phyloP scores from a whole-genome alignment of 1,140 invertebrate species.

The Drosophila trapezifrons region DNA sequence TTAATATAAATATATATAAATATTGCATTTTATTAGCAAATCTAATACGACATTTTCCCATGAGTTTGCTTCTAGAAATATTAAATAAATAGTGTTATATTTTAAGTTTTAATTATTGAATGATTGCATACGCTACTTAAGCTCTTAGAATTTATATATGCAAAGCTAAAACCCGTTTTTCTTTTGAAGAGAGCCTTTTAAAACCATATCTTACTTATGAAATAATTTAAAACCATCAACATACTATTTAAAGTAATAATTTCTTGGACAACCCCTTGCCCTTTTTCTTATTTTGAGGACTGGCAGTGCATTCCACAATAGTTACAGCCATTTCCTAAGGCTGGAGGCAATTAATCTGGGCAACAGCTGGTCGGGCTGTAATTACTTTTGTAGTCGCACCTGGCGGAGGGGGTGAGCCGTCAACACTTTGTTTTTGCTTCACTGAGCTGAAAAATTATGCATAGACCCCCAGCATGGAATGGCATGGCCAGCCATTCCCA shows the following conservation, averaged over 20 bases:
- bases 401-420: constrained; percentile 24
- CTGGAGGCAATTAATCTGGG: constrained; percentile 66
- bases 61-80: background rate
- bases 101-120: background rate
- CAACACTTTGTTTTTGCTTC: constrained; percentile 64
- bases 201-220: too few species aligned
- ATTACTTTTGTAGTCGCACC: constrained; percentile 67
- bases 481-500: background rate
- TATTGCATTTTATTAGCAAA: too few species aligned
- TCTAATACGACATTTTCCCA: too few species aligned
- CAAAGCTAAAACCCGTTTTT: background rate
- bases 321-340: constrained; percentile 15
- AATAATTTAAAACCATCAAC: background rate
- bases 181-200: too few species aligned
- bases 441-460: constrained; percentile 78
- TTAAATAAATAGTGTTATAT: background rate
- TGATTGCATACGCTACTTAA: too few species aligned
- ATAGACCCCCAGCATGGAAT: constrained; percentile 32
- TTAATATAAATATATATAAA: too few species aligned
- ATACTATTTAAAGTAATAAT: background rate
- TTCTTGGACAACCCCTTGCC: background rate
- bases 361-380: constrained; percentile 65
- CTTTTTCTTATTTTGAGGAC: background rate
- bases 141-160: background rate
- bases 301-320: constrained; percentile 21